A percentile compares a stretch with the other conserved stretches of the same genome.
phyloP scores from a whole-genome alignment of 2,113 vertebrate genomes.

The Sebastes fasciatus region DNA sequence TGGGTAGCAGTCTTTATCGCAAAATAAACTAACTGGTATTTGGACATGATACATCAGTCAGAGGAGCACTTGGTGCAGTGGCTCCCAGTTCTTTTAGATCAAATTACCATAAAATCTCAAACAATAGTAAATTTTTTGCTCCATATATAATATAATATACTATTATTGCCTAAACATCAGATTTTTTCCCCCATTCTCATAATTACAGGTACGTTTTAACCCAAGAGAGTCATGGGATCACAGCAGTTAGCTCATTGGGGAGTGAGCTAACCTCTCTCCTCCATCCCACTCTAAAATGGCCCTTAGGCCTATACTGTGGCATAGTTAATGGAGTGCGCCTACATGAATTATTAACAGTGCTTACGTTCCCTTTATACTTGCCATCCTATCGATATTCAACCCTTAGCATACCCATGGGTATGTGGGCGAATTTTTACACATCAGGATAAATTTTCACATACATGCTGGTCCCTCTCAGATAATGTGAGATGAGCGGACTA shows the following conservation, averaged over 20 bases:
- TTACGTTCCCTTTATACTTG: conserved; percentile 75
- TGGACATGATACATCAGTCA: background rate
- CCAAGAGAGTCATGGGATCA: conserved; percentile 61
- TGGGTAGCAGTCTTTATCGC: background rate
- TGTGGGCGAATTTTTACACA: conserved; percentile 70
- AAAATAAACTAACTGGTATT: background rate
- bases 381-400: conserved; percentile 76
- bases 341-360: conserved; percentile 81
- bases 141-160: background rate
- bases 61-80: background rate
- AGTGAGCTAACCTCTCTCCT: conserved; percentile 70
- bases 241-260: conserved; percentile 65
- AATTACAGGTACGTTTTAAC: conserved; percentile 63
- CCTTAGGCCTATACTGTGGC: conserved; percentile 66
- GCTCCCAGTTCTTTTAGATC: background rate
- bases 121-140: background rate
- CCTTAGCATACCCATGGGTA: conserved; percentile 63
- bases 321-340: conserved; percentile 78
- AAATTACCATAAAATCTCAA: background rate
- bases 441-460: conserved; percentile 62
- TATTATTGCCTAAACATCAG: conserved; percentile 13
- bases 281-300: conserved; percentile 67
- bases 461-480: conserved; percentile 45
- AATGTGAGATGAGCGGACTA: conserved; percentile 31
- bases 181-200: conserved; percentile 13